Evolutionary conservation across 1,140 invertebrate species (phyloP).

Genomic region (Atta colombica): DNA sequence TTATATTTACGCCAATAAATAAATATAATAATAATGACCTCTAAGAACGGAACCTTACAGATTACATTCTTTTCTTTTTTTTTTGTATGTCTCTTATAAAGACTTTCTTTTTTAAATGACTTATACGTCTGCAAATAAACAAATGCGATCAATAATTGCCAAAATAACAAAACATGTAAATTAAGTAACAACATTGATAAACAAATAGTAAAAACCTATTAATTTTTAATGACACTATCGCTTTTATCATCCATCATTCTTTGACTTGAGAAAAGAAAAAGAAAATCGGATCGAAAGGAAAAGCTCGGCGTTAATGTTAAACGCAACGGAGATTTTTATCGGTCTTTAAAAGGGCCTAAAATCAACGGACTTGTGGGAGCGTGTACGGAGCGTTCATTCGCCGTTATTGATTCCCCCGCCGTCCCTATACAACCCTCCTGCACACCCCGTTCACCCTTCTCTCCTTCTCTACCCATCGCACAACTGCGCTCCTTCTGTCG

Average conservation of each 20-base stretch:
- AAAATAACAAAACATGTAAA: not conserved
- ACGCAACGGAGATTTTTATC: conserved; percentile 63
- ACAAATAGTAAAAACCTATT: not conserved
- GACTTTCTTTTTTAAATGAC: not conserved
- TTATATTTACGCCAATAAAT: not conserved
- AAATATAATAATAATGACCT: not conserved
- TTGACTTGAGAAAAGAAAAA: not conserved
- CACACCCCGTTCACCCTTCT: conserved; percentile 36
- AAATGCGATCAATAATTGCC: not conserved
- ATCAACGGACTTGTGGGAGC: conserved; percentile 76
- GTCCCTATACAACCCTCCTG: conserved; percentile 49
- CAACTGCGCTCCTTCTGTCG: conserved; percentile 70
- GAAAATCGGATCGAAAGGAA: conserved; percentile 1
- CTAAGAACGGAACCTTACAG: not conserved
- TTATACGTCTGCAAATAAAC: conserved; percentile 18
- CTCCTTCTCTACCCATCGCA: not conserved
- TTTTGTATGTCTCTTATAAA: conserved; percentile 1
- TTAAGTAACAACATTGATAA: not conserved
- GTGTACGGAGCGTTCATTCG: conserved; percentile 72
- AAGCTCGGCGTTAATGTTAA: conserved; percentile 31
- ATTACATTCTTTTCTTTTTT: not conserved
- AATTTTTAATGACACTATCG: not conserved
- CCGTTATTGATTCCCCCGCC: conserved; percentile 76
- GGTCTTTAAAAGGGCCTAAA: conserved; percentile 69
- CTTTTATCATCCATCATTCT: not conserved